Percentiles rank a stretch among this genome's conserved stretches.
These are phyloP conservation scores for Emys orbicularis DNA, from an alignment of 2,797 vertebrate genomes.

Conservation along the genomic window DNA sequence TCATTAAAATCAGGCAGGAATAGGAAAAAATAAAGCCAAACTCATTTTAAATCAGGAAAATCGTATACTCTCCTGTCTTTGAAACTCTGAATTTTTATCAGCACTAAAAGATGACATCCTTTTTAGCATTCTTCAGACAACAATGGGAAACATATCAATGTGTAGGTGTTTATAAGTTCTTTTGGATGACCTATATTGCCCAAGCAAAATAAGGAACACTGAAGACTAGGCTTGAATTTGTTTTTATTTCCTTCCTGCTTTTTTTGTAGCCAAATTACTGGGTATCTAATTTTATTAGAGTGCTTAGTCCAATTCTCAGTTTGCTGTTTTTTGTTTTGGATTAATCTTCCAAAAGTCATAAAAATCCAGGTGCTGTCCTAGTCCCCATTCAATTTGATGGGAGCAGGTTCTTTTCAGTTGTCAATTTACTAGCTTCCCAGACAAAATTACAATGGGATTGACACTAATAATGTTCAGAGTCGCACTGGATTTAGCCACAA, in stretches of 20 bases:
- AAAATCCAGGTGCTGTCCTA: not conserved
- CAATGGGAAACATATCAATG: not conserved
- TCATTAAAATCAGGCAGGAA: conserved; percentile 2
- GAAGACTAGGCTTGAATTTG: not conserved
- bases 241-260: not conserved
- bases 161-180: accelerated
- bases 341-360: not conserved
- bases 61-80: conserved; percentile 7
- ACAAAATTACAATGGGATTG: not conserved
- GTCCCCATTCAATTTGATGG: not conserved
- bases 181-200: not conserved
- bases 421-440: not conserved
- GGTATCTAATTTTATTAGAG: not conserved
- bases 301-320: not conserved
- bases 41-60: conserved; percentile 29
- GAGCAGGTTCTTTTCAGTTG: conserved; percentile 18
- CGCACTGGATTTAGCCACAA: not conserved
- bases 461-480: not conserved
- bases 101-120: not conserved
- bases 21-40: conserved; percentile 23
- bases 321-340: not conserved
- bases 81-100: not conserved
- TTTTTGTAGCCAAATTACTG: not conserved
- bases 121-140: not conserved
- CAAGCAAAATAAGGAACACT: not conserved